A percentile compares a stretch with the other conserved stretches of the same genome.
Conservation (phyloP, 2,113 vertebrate genomes). For the Ariopsis seemanni region DNA sequence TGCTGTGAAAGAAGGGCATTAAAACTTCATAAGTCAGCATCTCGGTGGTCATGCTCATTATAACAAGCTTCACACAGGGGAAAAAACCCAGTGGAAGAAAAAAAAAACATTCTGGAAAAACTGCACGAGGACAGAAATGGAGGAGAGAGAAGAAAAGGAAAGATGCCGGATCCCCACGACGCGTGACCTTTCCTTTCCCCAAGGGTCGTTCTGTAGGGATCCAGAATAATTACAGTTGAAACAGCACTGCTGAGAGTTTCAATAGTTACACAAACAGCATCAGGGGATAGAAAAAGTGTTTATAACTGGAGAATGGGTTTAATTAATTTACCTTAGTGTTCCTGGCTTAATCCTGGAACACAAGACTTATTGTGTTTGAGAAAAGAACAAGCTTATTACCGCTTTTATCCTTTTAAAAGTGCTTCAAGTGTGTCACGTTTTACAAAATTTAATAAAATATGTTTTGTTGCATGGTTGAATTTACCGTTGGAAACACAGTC, state of each 20-base stretch:
- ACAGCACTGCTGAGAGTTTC: conserved; percentile 13
- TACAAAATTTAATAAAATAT: not conserved
- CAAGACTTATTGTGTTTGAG: too few species aligned
- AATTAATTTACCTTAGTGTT: not conserved
- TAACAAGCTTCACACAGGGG: conserved; percentile 16
- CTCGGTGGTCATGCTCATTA: conserved; percentile 21
- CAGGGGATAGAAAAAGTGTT: not conserved
- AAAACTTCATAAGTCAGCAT: not conserved
- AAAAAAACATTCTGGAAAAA: not conserved
- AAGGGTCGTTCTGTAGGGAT: not conserved
- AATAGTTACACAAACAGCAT: not conserved
- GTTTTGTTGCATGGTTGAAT: not conserved
- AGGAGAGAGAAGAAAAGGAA: not conserved
- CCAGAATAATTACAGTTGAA: not conserved
- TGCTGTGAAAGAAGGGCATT: not conserved
- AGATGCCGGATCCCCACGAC: not conserved
- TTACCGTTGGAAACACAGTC: not conserved
- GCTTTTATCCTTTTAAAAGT: not conserved
- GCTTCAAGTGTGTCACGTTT: not conserved
- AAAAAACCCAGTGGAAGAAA: not conserved
- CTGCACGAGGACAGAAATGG: not conserved
- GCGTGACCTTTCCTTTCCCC: conserved; percentile 32
- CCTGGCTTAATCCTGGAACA: not conserved
- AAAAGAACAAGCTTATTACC: not conserved
- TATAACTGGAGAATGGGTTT: not conserved